Base-by-base conservation (phyloP, 2,113 vertebrate genomes). In the Phrynosoma blainvillii region DNA sequence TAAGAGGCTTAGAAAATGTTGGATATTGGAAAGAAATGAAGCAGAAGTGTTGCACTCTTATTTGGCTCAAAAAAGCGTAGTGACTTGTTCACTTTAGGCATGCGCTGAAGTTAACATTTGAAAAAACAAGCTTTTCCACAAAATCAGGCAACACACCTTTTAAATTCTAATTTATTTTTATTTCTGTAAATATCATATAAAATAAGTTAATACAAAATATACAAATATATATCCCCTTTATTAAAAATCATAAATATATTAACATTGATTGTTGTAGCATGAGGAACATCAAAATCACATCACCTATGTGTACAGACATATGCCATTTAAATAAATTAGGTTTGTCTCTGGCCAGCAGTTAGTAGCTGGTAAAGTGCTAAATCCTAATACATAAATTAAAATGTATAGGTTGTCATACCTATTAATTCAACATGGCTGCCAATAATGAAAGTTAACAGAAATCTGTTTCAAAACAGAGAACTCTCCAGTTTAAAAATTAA, bases 141-240 rank as follows among this genome's bases (percentile, higher is more conserved):
- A 25, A 86, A 71, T 79, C 47, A 86, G 79, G 65, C 71, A 80
- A 78, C 89, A 20, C 11, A 42, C 32, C 42, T 66, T 10, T 47
- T 79, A 8, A 79, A 87, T 94, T 94, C 90, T 94, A 95, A 96
- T 84, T 95, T 94, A 97, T 96, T 97, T 81, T 97, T 97, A 97
- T 97, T 97, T 96, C 70, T 88, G 93, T 96, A 66, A 96, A 97
- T 97, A 97, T 92, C 93, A 96, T 95, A 97, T 93, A 92, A 96
- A 96, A 96, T 96, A 96, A 96, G 87, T 97, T 95, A 97, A 84
- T 77, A 81, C 90, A 62, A 96, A 94, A 97, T 97, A 96, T 97
- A 97, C 93, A 97, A 85, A 90, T 92, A 95, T 96, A 96, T 62
- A 91, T 87, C 40, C 83, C 77, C 89, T 88, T 91, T 91, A 94